Evolutionary conservation across 2,113 vertebrate species (phyloP).

Genomic region (Nestor notabilis): DNA sequence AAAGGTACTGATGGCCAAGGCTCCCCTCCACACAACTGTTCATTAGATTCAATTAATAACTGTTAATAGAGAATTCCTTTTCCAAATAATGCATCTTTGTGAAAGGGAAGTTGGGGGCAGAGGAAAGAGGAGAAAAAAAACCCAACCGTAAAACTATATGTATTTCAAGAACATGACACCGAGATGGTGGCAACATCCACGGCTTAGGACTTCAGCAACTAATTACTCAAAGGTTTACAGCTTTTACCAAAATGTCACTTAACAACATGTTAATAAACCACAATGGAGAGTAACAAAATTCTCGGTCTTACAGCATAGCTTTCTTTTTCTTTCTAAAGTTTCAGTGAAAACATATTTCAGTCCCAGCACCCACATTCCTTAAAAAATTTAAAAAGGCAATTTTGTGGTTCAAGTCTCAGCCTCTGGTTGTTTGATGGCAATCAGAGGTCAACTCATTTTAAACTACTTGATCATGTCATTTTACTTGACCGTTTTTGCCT

Average conservation of each 20-base stretch:
- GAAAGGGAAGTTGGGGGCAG: background rate
- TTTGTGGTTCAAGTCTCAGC: constrained; percentile 9
- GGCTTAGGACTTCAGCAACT: background rate
- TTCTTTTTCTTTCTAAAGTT: background rate
- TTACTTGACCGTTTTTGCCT: constrained; percentile 53
- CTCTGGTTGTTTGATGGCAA: constrained; percentile 38
- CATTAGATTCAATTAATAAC: background rate
- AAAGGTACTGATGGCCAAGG: background rate
- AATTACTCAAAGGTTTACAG: background rate
- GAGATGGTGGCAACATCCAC: background rate
- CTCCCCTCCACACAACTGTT: background rate
- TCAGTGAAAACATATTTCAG: constrained; percentile 45
- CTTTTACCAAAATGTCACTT: background rate
- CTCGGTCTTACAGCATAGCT: background rate
- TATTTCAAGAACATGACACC: background rate
- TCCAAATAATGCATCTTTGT: background rate
- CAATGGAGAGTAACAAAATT: constrained; percentile 48
- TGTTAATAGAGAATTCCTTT: background rate
- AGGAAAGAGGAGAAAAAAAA: background rate
- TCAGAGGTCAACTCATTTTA: constrained; percentile 52
- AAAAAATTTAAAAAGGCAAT: background rate
- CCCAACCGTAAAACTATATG: background rate
- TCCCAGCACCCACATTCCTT: constrained; percentile 10
- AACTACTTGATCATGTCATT: constrained; percentile 34
- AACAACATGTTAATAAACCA: constrained; percentile 8